Percentiles rank a stretch among this genome's conserved stretches.
Evolutionary conservation across 2,888 invertebrate genomes (phyloP).

Genomic region (Litoditis marina): DNA sequence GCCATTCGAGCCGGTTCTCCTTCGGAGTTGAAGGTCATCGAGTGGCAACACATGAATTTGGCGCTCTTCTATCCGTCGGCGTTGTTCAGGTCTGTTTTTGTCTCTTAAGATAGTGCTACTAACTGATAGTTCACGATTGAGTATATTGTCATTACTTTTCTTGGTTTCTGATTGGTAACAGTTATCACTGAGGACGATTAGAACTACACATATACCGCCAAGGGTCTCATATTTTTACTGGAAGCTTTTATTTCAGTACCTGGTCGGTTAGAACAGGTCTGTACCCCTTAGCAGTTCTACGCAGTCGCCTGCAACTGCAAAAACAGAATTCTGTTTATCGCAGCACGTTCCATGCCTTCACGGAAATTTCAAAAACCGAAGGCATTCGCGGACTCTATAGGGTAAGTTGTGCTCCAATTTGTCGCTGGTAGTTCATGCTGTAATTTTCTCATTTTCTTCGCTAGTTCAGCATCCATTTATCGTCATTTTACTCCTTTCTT

Average conservation of each 20-base stretch:
- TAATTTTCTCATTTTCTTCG: no score
- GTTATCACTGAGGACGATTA: no score
- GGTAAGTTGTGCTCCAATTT: conserved; percentile 8
- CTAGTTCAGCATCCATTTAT: no score
- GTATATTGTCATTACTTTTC: no score
- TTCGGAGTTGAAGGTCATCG: conserved; percentile 29
- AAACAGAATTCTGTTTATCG: conserved; percentile 48
- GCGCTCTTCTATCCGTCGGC: conserved; percentile 40
- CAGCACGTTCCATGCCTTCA: conserved; percentile 42
- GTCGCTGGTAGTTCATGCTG: no score
- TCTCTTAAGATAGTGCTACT: not conserved
- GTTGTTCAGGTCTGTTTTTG: conserved; percentile 19
- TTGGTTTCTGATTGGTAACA: no score
- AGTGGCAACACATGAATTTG: conserved; percentile 50
- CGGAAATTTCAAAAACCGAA: conserved; percentile 37
- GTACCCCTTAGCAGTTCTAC: conserved; percentile 45
- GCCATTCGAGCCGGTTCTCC: not conserved
- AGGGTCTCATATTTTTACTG: no score
- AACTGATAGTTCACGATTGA: not conserved
- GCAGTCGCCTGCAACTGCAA: conserved; percentile 48
- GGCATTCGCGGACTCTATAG: conserved; percentile 42
- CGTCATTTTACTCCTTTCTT: no score
- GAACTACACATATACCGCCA: no score
- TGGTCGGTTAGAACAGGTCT: conserved; percentile 42
- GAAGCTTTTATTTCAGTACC: conserved; percentile 27